Conservation (phyloP, 1,140 invertebrate genomes). For the Bilobella aurantiaca region DNA sequence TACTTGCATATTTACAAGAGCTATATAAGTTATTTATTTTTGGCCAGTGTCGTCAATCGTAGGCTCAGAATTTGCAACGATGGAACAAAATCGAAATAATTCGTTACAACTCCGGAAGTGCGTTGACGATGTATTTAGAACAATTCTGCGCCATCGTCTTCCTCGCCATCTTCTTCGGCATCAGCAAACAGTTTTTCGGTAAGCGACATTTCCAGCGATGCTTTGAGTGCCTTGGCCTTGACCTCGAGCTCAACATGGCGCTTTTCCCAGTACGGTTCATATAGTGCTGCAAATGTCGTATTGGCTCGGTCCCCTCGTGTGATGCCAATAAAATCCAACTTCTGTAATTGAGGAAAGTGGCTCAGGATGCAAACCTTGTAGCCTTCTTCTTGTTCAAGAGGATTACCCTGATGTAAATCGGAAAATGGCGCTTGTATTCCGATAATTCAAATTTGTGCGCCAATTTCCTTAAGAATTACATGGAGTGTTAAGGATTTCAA, state of each 20-base stretch:
- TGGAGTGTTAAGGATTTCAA: slow-evolving; percentile 29
- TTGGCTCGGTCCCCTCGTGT: slow-evolving; percentile 25
- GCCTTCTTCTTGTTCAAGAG: slow-evolving; percentile 30
- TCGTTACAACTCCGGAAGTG: too few relatives aligned
- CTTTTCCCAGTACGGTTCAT: slow-evolving; percentile 14
- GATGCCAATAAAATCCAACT: slow-evolving; percentile 27
- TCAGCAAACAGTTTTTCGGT: not conserved
- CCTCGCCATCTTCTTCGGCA: not conserved
- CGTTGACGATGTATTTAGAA: too few relatives aligned
- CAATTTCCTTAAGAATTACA: slow-evolving; percentile 23
- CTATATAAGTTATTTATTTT: too few relatives aligned
- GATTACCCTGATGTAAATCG: slow-evolving; percentile 34
- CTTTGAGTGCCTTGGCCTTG: not conserved
- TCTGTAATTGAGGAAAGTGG: slow-evolving; percentile 22
- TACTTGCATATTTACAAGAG: too few relatives aligned
- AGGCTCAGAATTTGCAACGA: too few relatives aligned
- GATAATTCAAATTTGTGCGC: too few relatives aligned
- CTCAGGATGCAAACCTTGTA: slow-evolving; percentile 25
- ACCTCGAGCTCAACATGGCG: not conserved
- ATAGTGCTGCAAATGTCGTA: slow-evolving; percentile 16
- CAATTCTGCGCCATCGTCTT: not conserved
- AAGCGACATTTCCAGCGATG: not conserved
- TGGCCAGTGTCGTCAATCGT: too few relatives aligned
- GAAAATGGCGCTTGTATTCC: too few relatives aligned
- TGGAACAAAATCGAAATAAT: too few relatives aligned